Base-by-base conservation (phyloP, 2,797 vertebrate species). In the Corythornis leucogaster region DNA sequence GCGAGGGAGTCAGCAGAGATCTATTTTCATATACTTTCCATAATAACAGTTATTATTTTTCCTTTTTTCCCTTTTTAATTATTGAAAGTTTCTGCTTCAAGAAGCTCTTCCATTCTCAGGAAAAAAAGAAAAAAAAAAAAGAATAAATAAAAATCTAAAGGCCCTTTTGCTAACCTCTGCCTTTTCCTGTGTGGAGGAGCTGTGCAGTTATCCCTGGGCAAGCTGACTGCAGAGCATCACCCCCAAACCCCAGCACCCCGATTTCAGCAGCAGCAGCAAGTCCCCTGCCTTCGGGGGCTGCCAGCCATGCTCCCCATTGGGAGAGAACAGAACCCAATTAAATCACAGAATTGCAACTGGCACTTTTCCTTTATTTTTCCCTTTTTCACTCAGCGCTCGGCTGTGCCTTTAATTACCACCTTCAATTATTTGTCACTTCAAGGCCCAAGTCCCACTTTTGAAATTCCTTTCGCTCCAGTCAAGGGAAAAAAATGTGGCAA, bases 361-460 rank as follows among this genome's bases (percentile, higher is more conserved):
- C 76, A 28, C 80, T 95, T 90, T 61, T 42, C 89, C 88, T 88
- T 85, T 90, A 59, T 76, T 86, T 62, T 22, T 8, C 66, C 38
- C 74, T 87, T 80, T 73, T 54, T 46, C 67, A 9, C 92, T 69
- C 70, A 6, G 87, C 2, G 1, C 87, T 95, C 10, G 6, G 77
- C 80, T 64, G 51, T 59, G 82, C 81, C 94, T 86, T 93, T 96
- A 95, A 96, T 97, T 96, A 90, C 93, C 78, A 76, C 91, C 83
- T 91, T 95, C 86, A 95, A 85, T 94, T 92, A 85, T 13, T 86
- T 92, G 92, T 92, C 92, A 89, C 92, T 92, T 84, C 90, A 80
- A 96, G 93, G 86, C 61, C 55, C 12, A 1, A 71, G 55, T 55
- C n/a, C 46, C 35, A 51, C 64, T 85, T 93, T 31, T 62, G 81